Evolutionary conservation across 2,888 invertebrate genomes (phyloP), one percentile per base, ranked within the genome.

Genomic region (Coleophora flavipennella): DNA sequence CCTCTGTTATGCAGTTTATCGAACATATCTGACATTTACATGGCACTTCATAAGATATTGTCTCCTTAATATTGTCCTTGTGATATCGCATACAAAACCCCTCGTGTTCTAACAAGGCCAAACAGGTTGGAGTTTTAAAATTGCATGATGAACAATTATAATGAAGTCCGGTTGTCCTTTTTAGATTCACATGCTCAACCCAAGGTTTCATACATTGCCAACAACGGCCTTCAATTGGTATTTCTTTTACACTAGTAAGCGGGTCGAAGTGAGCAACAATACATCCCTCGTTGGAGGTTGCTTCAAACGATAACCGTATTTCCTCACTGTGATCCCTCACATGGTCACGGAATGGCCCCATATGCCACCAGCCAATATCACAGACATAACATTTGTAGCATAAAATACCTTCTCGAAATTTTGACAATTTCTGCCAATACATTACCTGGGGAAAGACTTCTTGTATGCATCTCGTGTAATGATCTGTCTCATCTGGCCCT

Each of bases 371-470:
- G 0, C 66, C 64, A 0, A 35, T 12, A 0, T 42, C 11, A 28
- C 78, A 78, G 0, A 66, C 42, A 4, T 65, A 66, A 20, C 78
- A 78, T 45, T 74, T 74, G 37, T 73, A 77, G 11, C 60, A 55
- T 0, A 67, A 11, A 0, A 72, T 70, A 0, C 38, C 13, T 0
- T 59, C 62, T 27, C 58, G 45, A 0, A 29, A n/a, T 0, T 33
- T 37, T 0, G 46, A 40, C 0, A 34, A 25, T 0, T 2, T n/a
- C 0, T 43, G 39, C 65, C 62, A 71, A 0, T 0, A 1, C 8
- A 45, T 45, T 67, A 69, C 72, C 0, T 36, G 13, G 0, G 38
- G 12, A 0, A 72, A 13, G 0, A 43, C 46, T 0, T 26, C 6
- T 33, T 67, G 57, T 1, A 73, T 13, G 2, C 44, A 9, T 0